Base-by-base conservation (phyloP, 2,888 invertebrate species). In the Habrosyne pyritoides region DNA sequence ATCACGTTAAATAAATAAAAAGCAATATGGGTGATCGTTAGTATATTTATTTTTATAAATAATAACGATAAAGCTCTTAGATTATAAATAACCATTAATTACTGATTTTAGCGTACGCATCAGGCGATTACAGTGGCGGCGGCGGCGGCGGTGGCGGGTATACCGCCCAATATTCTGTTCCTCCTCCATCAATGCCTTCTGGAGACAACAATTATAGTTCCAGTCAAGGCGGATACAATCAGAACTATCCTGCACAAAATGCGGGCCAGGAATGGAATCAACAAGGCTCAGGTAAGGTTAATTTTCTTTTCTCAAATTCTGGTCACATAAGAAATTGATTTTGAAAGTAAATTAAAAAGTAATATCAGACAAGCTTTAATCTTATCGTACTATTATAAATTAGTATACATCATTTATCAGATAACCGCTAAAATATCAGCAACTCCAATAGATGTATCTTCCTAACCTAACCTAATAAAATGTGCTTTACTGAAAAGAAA, bases 121-220 rank as follows among this genome's bases (percentile, higher is more conserved):
- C 88, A 57, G 86, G 90, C 46, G 91, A 91, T 80, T 85, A 92
- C 70, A 79, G 85, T 61, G 80, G 86, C 54, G 81, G 81, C 54
- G 78, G 83, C 58, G 78, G 81, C 54, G 79, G 86, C 18, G 18
- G 42, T 18, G 42, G 42, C 58, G 86, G 90, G 54, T 89, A 90
- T 73, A 83, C 88, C 30, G 82, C 87, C 64, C 87, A 89, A 76
- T 89, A 93, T 83, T 85, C 93, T 54, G 84, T 92, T 76, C 88
- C 93, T 64, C 88, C 92, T 55, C 88, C 93, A 50, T 70, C 89
- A 52, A 79, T 89, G 73, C 75, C 83, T 63, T 81, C 89, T 52
- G 81, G 87, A 52, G 93, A 89, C 61, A 92, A 80, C 65, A 89
- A 73, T 72, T 86, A 86, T 68, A 80, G 80, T 52, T 77, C 80